These are phyloP conservation scores for Cavia aperea DNA, from an alignment of 2,113 vertebrate species.

Conservation along the genomic window DNA sequence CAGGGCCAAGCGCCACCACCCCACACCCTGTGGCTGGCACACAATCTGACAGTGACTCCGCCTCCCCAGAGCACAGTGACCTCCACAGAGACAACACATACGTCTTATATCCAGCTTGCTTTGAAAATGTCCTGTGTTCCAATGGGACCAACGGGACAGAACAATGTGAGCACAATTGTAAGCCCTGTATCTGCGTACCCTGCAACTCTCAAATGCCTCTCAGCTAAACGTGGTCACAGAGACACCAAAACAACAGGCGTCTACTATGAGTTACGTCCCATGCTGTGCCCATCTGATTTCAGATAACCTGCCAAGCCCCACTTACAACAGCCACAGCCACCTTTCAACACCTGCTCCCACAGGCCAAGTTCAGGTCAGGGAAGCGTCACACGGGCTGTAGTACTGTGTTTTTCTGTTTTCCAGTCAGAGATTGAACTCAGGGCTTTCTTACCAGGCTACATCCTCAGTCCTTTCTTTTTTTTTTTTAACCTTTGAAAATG, in stretches of 20 bases:
- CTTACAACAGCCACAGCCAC: neutral
- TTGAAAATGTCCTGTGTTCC: constrained; percentile 30
- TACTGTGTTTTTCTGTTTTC: neutral
- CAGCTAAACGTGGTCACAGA: neutral
- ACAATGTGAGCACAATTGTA: neutral
- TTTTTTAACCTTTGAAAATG: neutral
- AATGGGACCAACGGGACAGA: neutral
- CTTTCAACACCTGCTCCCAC: neutral
- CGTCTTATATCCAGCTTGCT: neutral
- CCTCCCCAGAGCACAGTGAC: neutral
- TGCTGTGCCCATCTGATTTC: neutral
- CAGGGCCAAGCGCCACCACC: neutral
- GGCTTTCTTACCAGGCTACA: neutral
- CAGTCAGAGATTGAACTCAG: neutral
- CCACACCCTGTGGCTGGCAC: neutral
- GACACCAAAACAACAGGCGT: neutral
- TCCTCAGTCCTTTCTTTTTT: neutral
- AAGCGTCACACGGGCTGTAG: neutral
- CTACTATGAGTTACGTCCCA: neutral
- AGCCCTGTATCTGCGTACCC: neutral
- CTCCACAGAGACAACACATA: neutral
- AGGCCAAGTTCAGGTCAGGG: neutral
- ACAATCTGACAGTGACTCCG: neutral
- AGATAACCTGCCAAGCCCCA: neutral
- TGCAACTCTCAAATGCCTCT: neutral